Percentiles rank a stretch among this genome's conserved stretches.
phyloP scores from a whole-genome alignment of 2,113 vertebrate genomes.

The Mobula birostris region DNA sequence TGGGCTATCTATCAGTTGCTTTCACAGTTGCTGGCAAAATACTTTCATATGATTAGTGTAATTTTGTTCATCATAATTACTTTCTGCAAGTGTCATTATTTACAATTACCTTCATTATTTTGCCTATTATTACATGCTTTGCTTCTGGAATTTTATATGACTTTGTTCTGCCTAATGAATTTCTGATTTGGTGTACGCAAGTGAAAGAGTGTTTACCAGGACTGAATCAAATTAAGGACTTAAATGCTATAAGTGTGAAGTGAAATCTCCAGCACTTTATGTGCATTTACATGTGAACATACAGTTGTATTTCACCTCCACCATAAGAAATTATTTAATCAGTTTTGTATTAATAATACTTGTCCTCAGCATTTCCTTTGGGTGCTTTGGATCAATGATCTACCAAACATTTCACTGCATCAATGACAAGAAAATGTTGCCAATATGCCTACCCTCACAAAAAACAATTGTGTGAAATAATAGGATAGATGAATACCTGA shows the following conservation, averaged over 20 bases:
- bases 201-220: neutral
- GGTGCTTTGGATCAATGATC: neutral
- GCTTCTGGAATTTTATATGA: neutral
- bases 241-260: neutral
- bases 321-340: neutral
- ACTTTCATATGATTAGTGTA: neutral
- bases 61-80: constrained; percentile 13
- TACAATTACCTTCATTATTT: constrained; percentile 23
- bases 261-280: neutral
- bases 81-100: constrained; percentile 21
- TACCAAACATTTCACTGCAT: no score
- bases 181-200: neutral
- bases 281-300: neutral
- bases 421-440: no score
- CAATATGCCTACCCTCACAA: no score
- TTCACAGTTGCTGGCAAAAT: neutral
- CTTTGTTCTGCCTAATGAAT: neutral
- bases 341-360: neutral
- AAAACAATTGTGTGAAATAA: no score
- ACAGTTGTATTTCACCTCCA: neutral
- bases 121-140: constrained; percentile 12
- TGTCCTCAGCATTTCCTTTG: neutral
- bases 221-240: constrained; percentile 13
- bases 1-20: neutral
- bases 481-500: no score